Conservation (phyloP, 64 coral and sea anemone genomes). For the Acropora tenuis region DNA sequence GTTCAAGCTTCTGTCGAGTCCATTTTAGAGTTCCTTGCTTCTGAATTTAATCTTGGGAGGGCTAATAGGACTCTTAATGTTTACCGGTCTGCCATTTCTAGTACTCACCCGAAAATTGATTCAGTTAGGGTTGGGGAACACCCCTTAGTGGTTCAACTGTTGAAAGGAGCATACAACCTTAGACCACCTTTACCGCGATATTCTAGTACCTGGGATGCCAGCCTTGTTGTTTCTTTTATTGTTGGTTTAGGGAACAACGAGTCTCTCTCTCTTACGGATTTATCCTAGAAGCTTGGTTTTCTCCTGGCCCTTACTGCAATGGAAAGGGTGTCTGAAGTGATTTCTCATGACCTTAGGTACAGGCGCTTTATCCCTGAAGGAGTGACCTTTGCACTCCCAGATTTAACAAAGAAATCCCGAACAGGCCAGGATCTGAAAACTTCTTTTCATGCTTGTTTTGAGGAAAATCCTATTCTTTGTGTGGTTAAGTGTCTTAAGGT, state of each 20-base stretch:
- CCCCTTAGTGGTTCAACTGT: slow-evolving; percentile 56
- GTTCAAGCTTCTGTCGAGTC: slow-evolving; percentile 55
- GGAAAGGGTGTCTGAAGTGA: slow-evolving; percentile 53
- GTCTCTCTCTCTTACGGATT: slow-evolving; percentile 40
- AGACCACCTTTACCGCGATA: slow-evolving; percentile 55
- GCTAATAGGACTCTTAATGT: slow-evolving; percentile 63
- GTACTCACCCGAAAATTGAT: slow-evolving; percentile 61
- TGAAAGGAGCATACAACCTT: slow-evolving; percentile 50
- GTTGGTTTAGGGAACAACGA: slow-evolving; percentile 17
- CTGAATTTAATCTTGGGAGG: slow-evolving; percentile 26
- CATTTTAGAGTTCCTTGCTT: slow-evolving; percentile 35
- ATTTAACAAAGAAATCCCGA: slow-evolving; percentile 52
- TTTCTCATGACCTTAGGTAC: slow-evolving; percentile 55
- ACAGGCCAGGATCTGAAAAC: slow-evolving; percentile 36
- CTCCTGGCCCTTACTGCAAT: slow-evolving; percentile 52
- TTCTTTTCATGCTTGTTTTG: slow-evolving; percentile 64
- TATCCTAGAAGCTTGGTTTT: slow-evolving; percentile 55
- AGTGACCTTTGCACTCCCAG: slow-evolving; percentile 57
- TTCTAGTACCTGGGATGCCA: slow-evolving; percentile 52
- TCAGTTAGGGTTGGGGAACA: slow-evolving; percentile 32
- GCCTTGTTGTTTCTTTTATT: slow-evolving; percentile 37
- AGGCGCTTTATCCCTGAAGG: slow-evolving; percentile 24
- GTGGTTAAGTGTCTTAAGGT: slow-evolving; percentile 32
- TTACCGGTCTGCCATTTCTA: slow-evolving; percentile 69
- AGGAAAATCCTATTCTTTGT: slow-evolving; percentile 64